These are phyloP conservation scores for Gryllus bimaculatus DNA, from an alignment of 1,140 invertebrate genomes.

Conservation along the genomic window DNA sequence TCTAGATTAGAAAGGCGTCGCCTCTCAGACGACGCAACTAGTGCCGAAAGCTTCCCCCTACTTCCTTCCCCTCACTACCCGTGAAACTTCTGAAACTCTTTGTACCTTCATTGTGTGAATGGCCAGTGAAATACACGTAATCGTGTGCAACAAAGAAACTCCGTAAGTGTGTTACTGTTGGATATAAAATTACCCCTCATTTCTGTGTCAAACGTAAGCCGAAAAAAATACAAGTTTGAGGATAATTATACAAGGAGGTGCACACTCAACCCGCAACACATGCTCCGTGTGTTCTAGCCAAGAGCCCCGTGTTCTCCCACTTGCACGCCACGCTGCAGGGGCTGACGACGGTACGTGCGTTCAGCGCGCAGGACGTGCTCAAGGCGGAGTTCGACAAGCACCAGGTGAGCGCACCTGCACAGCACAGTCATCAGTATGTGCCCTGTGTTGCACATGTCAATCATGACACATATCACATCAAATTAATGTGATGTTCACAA, in stretches of 20 bases:
- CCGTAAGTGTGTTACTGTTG: too few species aligned
- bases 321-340: slow-evolving; percentile 67
- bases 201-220: not conserved
- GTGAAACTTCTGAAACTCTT: too few species aligned
- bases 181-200: not conserved
- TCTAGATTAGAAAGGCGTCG: too few species aligned
- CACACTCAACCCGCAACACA: not conserved
- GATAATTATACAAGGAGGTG: not conserved
- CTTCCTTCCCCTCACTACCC: too few species aligned
- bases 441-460: too few species aligned
- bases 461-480: too few species aligned
- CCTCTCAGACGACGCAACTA: too few species aligned
- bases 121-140: too few species aligned
- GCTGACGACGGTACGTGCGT: slow-evolving; percentile 67
- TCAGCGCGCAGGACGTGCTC: slow-evolving; percentile 55
- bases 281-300: slow-evolving; percentile 33
- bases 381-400: slow-evolving; percentile 60
- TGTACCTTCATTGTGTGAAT: too few species aligned
- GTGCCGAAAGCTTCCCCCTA: too few species aligned
- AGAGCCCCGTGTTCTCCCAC: slow-evolving; percentile 66
- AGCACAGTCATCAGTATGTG: not conserved
- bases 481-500: too few species aligned
- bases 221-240: not conserved
- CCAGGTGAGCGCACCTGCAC: slow-evolving; percentile 34
- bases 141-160: too few species aligned